A percentile compares a stretch with the other conserved stretches of the same genome.
Conservation (phyloP, 2,797 vertebrate species). For the Tangara arthus region DNA sequence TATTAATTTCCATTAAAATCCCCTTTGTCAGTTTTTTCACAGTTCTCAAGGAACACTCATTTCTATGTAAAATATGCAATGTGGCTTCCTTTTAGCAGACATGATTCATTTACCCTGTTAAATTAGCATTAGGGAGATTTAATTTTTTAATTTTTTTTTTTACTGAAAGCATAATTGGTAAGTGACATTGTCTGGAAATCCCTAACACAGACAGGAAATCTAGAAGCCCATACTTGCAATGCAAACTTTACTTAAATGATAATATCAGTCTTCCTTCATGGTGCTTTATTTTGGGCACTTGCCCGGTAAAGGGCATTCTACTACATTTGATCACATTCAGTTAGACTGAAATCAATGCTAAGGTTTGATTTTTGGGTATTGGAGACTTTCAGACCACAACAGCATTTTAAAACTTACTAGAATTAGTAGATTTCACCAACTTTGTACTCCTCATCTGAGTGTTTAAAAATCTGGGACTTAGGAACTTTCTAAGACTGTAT, state of each 20-base stretch:
- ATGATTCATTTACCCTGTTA: not conserved
- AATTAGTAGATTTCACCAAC: not conserved
- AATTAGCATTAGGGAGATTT: not conserved
- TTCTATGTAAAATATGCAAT: slow-evolving; percentile 10
- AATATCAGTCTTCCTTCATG: not conserved
- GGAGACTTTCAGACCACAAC: not conserved
- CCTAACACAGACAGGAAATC: not conserved
- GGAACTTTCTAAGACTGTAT: not conserved
- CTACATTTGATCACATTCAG: not conserved
- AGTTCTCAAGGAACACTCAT: not conserved
- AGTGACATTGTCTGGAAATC: not conserved
- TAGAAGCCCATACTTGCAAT: not conserved
- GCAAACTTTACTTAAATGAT: not conserved
- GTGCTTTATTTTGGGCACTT: not conserved
- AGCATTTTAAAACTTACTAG: not conserved
- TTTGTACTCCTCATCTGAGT: not conserved
- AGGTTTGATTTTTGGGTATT: not conserved
- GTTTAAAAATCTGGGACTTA: not conserved
- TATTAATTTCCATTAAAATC: slow-evolving; percentile 14
- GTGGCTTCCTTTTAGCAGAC: not conserved
- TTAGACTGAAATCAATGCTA: not conserved
- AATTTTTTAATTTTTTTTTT: not conserved
- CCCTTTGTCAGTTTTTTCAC: not conserved
- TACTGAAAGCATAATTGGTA: not conserved
- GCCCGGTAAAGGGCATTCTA: not conserved